phyloP scores from a whole-genome alignment of 1,140 invertebrate genomes.

The Lepidurus couesii region DNA sequence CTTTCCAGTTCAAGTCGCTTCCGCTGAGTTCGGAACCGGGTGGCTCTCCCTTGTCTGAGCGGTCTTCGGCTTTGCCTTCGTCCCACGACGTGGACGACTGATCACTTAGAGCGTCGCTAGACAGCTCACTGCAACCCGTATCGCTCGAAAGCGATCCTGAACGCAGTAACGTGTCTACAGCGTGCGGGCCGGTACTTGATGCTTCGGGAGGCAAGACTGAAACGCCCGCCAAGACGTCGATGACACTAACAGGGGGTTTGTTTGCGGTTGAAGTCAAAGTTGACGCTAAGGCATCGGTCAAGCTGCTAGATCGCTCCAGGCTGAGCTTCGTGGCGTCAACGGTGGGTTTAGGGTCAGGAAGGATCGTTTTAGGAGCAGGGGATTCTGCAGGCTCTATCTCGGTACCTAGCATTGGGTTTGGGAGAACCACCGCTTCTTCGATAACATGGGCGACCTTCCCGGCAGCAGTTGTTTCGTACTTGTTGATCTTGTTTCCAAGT shows the following conservation, averaged over 20 bases:
- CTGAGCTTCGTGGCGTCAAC: neutral
- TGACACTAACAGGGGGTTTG: constrained; percentile 2
- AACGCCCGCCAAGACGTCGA: neutral
- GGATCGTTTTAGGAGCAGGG: neutral
- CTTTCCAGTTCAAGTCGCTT: constrained; percentile 32
- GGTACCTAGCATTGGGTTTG: neutral
- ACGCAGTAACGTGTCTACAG: constrained; percentile 30
- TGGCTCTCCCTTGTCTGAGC: neutral
- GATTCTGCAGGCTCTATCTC: neutral
- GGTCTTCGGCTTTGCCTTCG: constrained; percentile 32
- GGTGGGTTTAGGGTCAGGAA: neutral
- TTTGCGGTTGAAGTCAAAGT: neutral
- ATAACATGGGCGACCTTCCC: neutral
- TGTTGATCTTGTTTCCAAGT: no score
- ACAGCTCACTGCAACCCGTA: constrained; percentile 36
- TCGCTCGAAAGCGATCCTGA: constrained; percentile 39
- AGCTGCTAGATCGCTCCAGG: neutral
- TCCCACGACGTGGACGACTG: constrained; percentile 36
- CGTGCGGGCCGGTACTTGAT: no score
- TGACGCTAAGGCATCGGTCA: neutral
- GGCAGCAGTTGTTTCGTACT: no score
- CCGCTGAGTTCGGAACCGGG: neutral
- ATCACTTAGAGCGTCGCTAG: constrained; percentile 36
- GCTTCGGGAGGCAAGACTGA: no score
- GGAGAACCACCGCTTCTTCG: neutral